Evolutionary conservation across 2,797 vertebrate species (phyloP).

Genomic region (Pseudotriccus pelzelni): DNA sequence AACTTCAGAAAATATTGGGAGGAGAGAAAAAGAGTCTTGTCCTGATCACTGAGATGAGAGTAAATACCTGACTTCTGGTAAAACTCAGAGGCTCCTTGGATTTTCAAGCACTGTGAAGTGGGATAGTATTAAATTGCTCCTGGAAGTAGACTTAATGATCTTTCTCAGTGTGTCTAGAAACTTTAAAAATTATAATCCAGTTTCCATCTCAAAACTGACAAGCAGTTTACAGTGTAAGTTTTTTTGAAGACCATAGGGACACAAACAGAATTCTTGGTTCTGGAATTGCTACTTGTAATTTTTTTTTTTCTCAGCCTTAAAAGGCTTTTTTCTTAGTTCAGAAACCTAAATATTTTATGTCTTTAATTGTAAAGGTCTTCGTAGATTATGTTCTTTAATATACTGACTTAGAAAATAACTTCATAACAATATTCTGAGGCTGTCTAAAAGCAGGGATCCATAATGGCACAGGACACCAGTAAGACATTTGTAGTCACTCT

Average conservation of each 20-base stretch:
- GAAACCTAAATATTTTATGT: not conserved
- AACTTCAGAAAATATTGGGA: not conserved
- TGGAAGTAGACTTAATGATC: not conserved
- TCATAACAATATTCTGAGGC: not conserved
- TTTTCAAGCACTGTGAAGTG: not conserved
- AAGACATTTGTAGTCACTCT: not conserved
- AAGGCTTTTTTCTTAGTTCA: not conserved
- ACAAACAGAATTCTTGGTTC: not conserved
- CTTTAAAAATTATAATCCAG: not conserved
- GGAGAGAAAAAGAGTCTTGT: fast-evolving
- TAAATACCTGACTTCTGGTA: not conserved
- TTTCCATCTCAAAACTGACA: not conserved
- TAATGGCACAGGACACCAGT: not conserved
- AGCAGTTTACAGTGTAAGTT: not conserved
- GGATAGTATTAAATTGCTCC: not conserved
- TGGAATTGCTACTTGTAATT: not conserved
- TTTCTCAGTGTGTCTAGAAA: not conserved
- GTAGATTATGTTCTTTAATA: not conserved
- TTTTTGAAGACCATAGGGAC: not conserved
- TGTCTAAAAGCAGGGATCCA: not conserved
- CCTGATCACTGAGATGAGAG: not conserved
- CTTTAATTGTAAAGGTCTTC: not conserved
- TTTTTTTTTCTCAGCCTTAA: not conserved
- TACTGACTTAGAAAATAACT: not conserved
- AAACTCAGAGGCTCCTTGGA: not conserved